Percentiles rank a stretch among this genome's conserved stretches.
phyloP scores from a whole-genome alignment of 2,113 vertebrate genomes.

The Oncorhynchus nerka region DNA sequence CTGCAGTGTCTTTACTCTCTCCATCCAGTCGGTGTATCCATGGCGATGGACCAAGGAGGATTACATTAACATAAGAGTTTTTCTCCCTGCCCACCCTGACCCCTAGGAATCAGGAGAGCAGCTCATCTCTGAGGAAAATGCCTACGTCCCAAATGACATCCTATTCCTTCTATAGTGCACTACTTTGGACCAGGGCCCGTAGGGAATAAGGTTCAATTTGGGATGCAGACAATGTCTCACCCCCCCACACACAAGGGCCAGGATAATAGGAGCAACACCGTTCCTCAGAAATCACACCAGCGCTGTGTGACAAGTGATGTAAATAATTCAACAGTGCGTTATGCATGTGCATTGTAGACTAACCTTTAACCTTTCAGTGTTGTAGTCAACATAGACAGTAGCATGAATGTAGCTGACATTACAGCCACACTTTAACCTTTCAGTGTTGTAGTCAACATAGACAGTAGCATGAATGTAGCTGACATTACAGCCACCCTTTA shows the following conservation, averaged over 20 bases:
- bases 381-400: slow-evolving; percentile 13
- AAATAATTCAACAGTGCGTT: slow-evolving; percentile 57
- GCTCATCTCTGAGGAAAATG: slow-evolving; percentile 49
- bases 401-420: slow-evolving; percentile 19
- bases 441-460: too few relatives aligned
- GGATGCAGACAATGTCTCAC: slow-evolving; percentile 20
- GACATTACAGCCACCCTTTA: too few relatives aligned
- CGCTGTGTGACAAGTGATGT: slow-evolving; percentile 38
- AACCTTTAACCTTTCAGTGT: slow-evolving; percentile 25
- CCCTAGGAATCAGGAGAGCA: slow-evolving; percentile 40
- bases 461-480: too few relatives aligned
- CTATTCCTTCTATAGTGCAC: too few relatives aligned
- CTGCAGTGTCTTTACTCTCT: too few relatives aligned
- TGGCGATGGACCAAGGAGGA: slow-evolving; percentile 75
- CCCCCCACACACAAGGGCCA: slow-evolving; percentile 36
- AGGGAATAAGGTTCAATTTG: too few relatives aligned
- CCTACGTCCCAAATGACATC: slow-evolving; percentile 28
- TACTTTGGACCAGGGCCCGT: too few relatives aligned
- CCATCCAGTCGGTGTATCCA: slow-evolving; percentile 32
- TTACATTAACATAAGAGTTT: slow-evolving; percentile 84
- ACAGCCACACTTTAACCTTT: background rate
- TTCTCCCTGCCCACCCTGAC: slow-evolving; percentile 27
- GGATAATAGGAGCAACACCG: slow-evolving; percentile 47
- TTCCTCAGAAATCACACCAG: slow-evolving; percentile 50
- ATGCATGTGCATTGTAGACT: background rate